Percentiles rank a stretch among this genome's conserved stretches.
These are phyloP conservation scores for Anableps anableps DNA, from an alignment of 2,797 vertebrate genomes.

Conservation along the genomic window DNA sequence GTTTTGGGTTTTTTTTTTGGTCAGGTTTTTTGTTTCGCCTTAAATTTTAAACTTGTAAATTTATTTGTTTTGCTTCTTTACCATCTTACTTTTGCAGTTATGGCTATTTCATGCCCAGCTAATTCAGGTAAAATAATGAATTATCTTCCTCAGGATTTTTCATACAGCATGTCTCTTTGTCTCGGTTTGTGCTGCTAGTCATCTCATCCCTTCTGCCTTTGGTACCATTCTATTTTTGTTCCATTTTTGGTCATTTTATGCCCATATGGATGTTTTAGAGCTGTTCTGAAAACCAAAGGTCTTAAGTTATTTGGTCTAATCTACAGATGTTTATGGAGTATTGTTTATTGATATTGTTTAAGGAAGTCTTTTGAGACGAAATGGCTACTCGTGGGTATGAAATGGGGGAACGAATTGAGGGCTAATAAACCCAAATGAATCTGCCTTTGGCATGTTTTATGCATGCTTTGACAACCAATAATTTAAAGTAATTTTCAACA, in stretches of 20 bases:
- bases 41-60: neutral
- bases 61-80: no score
- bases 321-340: neutral
- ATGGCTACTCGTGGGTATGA: neutral
- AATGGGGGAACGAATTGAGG: neutral
- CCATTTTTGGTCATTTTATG: no score
- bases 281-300: no score
- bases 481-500: neutral
- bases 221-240: no score
- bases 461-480: neutral
- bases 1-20: neutral
- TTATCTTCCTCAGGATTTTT: neutral
- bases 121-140: neutral
- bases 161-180: neutral
- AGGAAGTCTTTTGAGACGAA: neutral
- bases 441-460: neutral
- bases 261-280: no score
- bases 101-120: neutral
- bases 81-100: neutral
- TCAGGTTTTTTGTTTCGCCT: neutral
- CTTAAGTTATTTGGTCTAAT: neutral
- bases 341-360: neutral
- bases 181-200: neutral
- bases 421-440: neutral
- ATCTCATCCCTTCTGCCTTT: no score